A percentile compares a stretch with the other conserved stretches of the same genome.
Conservation (phyloP, 2,113 vertebrate genomes). For the Pygoscelis antarcticus region DNA sequence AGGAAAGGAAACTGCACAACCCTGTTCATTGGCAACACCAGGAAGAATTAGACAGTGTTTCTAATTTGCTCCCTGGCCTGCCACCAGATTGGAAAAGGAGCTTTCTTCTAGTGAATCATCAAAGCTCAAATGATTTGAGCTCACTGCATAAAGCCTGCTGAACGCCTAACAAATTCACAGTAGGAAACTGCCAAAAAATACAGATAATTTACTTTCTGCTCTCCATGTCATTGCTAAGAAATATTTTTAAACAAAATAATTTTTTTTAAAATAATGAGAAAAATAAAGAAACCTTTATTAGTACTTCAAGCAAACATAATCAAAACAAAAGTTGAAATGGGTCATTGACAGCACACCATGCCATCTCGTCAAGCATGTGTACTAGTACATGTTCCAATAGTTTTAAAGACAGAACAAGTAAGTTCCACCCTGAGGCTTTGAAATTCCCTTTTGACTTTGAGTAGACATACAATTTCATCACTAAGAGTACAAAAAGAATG, state of each 20-base stretch:
- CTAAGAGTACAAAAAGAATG: background rate
- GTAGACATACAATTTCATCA: background rate
- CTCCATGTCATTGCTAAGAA: background rate
- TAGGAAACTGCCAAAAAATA: background rate
- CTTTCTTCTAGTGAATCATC: background rate
- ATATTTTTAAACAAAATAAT: background rate
- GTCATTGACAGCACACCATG: background rate
- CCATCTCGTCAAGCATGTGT: background rate
- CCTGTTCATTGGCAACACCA: background rate
- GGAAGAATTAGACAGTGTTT: background rate
- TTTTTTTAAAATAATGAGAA: background rate
- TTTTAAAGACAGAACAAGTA: background rate
- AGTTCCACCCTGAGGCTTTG: background rate
- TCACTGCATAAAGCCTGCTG: background rate
- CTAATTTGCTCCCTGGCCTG: slow-evolving; percentile 8
- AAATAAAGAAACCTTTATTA: background rate
- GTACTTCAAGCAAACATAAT: background rate
- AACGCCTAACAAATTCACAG: background rate
- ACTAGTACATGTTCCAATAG: background rate
- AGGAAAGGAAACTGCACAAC: background rate
- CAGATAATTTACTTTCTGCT: background rate
- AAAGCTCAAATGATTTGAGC: background rate
- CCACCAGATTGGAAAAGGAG: background rate
- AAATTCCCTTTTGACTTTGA: background rate
- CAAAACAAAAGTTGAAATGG: background rate